Evolutionary conservation across 2,888 invertebrate species (phyloP).

Genomic region (Epistrophella euchroma): DNA sequence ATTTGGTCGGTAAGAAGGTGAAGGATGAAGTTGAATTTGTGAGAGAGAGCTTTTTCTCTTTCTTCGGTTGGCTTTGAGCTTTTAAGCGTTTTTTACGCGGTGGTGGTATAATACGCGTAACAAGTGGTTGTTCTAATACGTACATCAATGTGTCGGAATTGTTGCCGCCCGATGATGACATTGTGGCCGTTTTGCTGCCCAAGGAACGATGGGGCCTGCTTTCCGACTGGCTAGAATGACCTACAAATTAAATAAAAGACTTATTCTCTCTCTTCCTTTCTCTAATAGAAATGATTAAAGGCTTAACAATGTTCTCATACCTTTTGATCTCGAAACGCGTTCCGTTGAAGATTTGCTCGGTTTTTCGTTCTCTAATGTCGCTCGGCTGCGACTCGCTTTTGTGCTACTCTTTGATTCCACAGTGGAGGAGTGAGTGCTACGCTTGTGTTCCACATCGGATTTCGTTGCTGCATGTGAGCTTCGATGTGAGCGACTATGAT

Average conservation of each 20-base stretch:
- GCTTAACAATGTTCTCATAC: constrained; percentile 39
- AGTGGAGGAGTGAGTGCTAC: constrained; percentile 63
- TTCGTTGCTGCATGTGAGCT: constrained; percentile 63
- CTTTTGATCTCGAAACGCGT: constrained; percentile 78
- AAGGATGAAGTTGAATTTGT: constrained; percentile 80
- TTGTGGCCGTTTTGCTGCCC: constrained; percentile 72
- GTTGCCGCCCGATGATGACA: constrained; percentile 63
- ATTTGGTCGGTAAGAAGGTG: constrained; percentile 79
- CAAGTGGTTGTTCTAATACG: constrained; percentile 81
- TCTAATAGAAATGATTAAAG: background rate
- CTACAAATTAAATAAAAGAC: constrained; percentile 70
- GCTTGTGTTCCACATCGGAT: constrained; percentile 64
- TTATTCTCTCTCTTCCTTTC: too few species aligned
- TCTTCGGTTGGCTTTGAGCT: constrained; percentile 77
- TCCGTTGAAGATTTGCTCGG: constrained; percentile 76
- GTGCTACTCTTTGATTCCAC: constrained; percentile 66
- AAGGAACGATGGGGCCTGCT: constrained; percentile 68
- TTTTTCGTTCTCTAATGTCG: constrained; percentile 55
- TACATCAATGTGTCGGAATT: constrained; percentile 81
- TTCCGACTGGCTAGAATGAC: constrained; percentile 80
- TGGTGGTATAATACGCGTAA: constrained; percentile 80
- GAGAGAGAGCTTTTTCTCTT: constrained; percentile 69
- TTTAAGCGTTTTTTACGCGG: constrained; percentile 82
- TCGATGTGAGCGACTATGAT: constrained; percentile 60
- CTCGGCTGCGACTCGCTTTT: constrained; percentile 53